Conservation (phyloP, 2,888 invertebrate genomes). For the Drosophila affinis region DNA sequence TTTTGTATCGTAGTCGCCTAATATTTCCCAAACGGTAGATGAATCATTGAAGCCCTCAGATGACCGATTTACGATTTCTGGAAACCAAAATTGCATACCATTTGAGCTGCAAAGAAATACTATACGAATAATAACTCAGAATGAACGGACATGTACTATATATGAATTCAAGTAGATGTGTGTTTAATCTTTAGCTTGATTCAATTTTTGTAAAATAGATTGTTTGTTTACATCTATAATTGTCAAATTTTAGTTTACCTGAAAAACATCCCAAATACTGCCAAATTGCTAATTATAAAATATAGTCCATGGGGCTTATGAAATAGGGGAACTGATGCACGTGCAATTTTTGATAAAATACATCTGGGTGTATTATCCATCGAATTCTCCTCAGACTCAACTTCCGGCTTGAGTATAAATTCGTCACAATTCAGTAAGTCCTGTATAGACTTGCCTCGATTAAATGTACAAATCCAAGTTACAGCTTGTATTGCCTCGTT, state of each 20-base stretch:
- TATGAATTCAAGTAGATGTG: not conserved
- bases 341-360: constrained; percentile 66
- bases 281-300: constrained; percentile 67
- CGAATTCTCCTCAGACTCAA: constrained; percentile 56
- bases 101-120: constrained; percentile 67
- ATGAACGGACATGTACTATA: not conserved
- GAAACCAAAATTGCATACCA: constrained; percentile 83
- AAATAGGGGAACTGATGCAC: constrained; percentile 75
- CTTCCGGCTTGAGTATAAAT: constrained; percentile 63
- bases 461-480: constrained; percentile 74
- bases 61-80: constrained; percentile 82
- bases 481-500: constrained; percentile 66
- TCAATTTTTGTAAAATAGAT: not conserved
- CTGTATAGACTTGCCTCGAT: constrained; percentile 58
- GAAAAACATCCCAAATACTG: constrained; percentile 75
- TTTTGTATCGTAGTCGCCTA: constrained; percentile 57
- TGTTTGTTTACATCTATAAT: not conserved
- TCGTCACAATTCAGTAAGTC: constrained; percentile 55
- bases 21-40: constrained; percentile 70
- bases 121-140: not conserved
- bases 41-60: constrained; percentile 50
- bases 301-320: constrained; percentile 77
- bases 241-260: constrained; percentile 42
- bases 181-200: not conserved
- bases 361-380: constrained; percentile 54